Conservation (phyloP, 1,140 invertebrate species). For the Magallana gigas region DNA sequence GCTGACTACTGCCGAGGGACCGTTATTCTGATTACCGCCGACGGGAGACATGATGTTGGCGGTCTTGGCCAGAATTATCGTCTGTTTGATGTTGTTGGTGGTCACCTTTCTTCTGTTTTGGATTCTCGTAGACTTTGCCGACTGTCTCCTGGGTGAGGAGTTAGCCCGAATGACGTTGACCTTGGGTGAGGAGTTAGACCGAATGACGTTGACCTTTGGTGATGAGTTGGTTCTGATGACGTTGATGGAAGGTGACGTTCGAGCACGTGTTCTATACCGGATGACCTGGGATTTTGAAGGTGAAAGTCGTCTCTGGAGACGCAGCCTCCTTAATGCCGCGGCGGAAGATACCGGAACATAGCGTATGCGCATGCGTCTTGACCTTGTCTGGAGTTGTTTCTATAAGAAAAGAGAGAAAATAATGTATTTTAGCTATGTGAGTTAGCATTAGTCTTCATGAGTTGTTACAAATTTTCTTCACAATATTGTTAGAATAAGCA, state of each 20-base stretch:
- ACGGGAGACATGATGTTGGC: constrained; percentile 40
- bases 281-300: not conserved
- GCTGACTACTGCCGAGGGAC: constrained; percentile 5
- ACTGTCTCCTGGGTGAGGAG: not conserved
- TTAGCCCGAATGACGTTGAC: not conserved
- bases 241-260: not conserved
- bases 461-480: too few species aligned
- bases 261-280: not conserved
- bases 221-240: not conserved
- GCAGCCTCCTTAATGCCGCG: not conserved
- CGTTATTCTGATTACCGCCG: constrained; percentile 27
- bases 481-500: too few species aligned
- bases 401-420: not conserved
- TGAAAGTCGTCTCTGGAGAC: not conserved
- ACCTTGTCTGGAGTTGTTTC: not conserved
- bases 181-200: not conserved
- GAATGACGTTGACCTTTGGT: not conserved
- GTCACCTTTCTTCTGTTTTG: not conserved
- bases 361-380: not conserved
- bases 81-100: constrained; percentile 38
- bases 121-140: not conserved
- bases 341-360: not conserved
- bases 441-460: not conserved
- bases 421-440: not conserved
- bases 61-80: constrained; percentile 42